phyloP scores from a whole-genome alignment of 2,888 invertebrate species.

The Idaea aversata region DNA sequence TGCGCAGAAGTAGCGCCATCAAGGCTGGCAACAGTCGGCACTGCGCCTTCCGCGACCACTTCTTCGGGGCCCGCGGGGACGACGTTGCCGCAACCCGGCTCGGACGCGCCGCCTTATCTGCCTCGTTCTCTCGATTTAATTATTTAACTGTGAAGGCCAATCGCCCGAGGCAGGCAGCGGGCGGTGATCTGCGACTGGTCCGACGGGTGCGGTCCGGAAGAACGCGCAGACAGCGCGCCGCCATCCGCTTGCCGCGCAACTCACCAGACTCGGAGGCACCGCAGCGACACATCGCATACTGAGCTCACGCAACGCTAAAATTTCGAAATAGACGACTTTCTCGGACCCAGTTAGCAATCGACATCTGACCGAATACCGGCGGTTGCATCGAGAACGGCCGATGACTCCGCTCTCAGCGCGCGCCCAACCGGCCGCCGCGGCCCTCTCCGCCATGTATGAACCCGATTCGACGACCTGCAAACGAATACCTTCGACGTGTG shows the following conservation, averaged over 20 bases:
- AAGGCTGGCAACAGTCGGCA: slow-evolving; percentile 75
- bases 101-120: slow-evolving; percentile 39
- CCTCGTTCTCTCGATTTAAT: slow-evolving; percentile 73
- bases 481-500: neutral
- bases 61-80: slow-evolving; percentile 58
- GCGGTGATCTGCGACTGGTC: slow-evolving; percentile 76
- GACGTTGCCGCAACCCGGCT: slow-evolving; percentile 31
- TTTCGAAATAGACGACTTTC: slow-evolving; percentile 77
- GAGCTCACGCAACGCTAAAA: slow-evolving; percentile 70
- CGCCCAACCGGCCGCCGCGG: slow-evolving; percentile 19
- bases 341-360: slow-evolving; percentile 66
- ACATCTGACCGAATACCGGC: slow-evolving; percentile 56
- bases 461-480: slow-evolving; percentile 2
- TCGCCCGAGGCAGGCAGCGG: slow-evolving; percentile 75
- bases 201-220: slow-evolving; percentile 77
- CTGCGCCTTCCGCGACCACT: slow-evolving; percentile 73
- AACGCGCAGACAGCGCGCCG: slow-evolving; percentile 78
- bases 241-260: slow-evolving; percentile 62
- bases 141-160: slow-evolving; percentile 78
- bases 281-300: slow-evolving; percentile 68
- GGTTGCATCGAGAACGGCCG: slow-evolving; percentile 43
- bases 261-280: slow-evolving; percentile 76
- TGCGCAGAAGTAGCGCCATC: slow-evolving; percentile 76
- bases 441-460: neutral
- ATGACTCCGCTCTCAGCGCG: slow-evolving; percentile 36